Percentiles rank a stretch among this genome's conserved stretches.
phyloP scores from a whole-genome alignment of 2,797 vertebrate genomes.

The Momotus momota region DNA sequence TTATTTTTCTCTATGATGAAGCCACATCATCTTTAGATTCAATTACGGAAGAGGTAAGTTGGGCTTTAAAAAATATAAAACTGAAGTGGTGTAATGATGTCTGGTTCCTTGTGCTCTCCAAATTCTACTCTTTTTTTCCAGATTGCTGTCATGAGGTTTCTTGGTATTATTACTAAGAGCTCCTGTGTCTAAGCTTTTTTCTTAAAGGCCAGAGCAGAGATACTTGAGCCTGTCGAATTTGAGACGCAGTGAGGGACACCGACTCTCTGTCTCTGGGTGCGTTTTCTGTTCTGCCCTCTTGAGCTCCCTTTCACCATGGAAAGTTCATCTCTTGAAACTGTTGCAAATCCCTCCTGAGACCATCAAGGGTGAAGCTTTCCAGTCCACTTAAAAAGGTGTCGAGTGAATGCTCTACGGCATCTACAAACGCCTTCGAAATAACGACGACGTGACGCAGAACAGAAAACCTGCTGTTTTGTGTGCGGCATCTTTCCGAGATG shows the following conservation, averaged over 20 bases:
- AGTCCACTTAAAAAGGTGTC: neutral
- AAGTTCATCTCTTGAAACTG: neutral
- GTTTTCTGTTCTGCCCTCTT: neutral
- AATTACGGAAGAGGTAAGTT: slow-evolving; percentile 95
- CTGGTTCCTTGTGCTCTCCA: neutral
- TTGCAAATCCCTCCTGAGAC: neutral
- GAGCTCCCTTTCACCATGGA: neutral
- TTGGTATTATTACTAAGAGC: neutral
- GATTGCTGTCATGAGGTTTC: neutral
- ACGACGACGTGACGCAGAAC: neutral
- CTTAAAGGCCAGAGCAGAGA: neutral
- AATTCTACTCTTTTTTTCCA: neutral
- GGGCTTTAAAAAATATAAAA: neutral
- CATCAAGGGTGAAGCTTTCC: neutral
- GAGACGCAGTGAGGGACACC: neutral
- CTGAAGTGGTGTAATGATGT: neutral
- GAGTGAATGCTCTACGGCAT: no score
- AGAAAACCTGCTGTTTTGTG: neutral
- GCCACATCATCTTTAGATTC: slow-evolving; percentile 99
- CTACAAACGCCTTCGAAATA: neutral
- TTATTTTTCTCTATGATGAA: slow-evolving; percentile 94
- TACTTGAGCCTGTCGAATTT: neutral
- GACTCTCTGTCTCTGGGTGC: neutral
- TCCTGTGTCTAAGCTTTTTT: neutral
- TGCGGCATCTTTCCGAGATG: neutral